Conservation (phyloP, 1,140 invertebrate genomes). For the Agrypnia vestita region DNA sequence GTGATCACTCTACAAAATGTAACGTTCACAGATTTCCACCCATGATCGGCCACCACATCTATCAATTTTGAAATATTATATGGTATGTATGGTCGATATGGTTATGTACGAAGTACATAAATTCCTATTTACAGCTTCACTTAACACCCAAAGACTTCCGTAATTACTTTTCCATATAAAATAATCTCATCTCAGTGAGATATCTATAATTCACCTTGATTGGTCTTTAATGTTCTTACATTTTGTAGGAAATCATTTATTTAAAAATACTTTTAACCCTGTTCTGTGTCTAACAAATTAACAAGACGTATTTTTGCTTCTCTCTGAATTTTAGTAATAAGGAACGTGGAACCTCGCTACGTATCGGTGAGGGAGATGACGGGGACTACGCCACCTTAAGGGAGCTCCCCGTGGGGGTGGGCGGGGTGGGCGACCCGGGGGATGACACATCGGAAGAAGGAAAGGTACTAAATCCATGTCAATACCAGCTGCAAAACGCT, state of each 20-base stretch:
- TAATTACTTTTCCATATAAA: too few relatives aligned
- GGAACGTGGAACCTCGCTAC: conserved; percentile 75
- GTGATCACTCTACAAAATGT: too few relatives aligned
- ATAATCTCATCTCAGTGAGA: too few relatives aligned
- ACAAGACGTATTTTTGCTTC: not conserved
- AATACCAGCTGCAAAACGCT: not conserved
- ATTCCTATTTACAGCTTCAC: too few relatives aligned
- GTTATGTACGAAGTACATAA: too few relatives aligned
- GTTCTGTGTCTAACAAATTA: conserved; percentile 15
- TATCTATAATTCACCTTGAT: too few relatives aligned
- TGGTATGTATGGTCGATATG: too few relatives aligned
- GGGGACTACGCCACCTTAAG: conserved; percentile 88
- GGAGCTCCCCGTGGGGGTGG: conserved; percentile 76
- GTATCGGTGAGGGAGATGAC: conserved; percentile 82
- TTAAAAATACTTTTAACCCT: not conserved
- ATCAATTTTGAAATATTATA: too few relatives aligned
- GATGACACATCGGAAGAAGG: conserved; percentile 83
- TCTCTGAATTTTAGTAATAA: conserved; percentile 64
- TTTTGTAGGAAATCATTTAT: not conserved
- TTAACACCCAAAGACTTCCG: too few relatives aligned
- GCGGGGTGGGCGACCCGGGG: conserved; percentile 70
- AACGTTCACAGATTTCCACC: too few relatives aligned
- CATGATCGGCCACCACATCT: too few relatives aligned
- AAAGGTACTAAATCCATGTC: conserved; percentile 71
- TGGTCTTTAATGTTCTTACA: conserved; percentile 3